Evolutionary conservation across 2,888 invertebrate species (phyloP).

Genomic region (Zeuzera pyrina): DNA sequence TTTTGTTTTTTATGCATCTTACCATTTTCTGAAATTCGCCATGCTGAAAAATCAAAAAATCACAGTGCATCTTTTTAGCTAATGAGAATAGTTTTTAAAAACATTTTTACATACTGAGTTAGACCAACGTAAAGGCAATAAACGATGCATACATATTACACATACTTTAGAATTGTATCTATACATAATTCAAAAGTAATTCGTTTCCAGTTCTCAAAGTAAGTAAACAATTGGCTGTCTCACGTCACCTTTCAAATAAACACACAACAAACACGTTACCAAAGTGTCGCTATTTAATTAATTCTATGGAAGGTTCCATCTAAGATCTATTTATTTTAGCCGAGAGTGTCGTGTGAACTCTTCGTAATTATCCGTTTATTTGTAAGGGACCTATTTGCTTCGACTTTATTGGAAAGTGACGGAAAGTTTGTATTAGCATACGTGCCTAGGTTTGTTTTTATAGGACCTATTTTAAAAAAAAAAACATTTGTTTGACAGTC

Average conservation of each 20-base stretch:
- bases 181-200: too few species aligned
- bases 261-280: slow-evolving; percentile 16
- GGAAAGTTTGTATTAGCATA: slow-evolving; percentile 20
- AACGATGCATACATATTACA: too few species aligned
- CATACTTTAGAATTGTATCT: too few species aligned
- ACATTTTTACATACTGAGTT: too few species aligned
- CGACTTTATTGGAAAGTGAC: slow-evolving; percentile 28
- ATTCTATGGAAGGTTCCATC: slow-evolving; percentile 23
- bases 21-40: background rate
- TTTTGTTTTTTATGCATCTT: background rate
- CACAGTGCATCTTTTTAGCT: too few species aligned
- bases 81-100: too few species aligned
- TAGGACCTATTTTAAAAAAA: too few species aligned
- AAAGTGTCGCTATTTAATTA: slow-evolving; percentile 29
- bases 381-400: slow-evolving; percentile 27
- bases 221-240: too few species aligned
- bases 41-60: too few species aligned
- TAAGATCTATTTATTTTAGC: slow-evolving; percentile 35
- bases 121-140: too few species aligned
- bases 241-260: background rate
- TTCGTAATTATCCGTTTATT: slow-evolving; percentile 19
- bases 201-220: too few species aligned
- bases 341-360: slow-evolving; percentile 19
- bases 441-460: slow-evolving; percentile 5
- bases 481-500: too few species aligned